Conservation (phyloP, 2,888 invertebrate species). For the Spisula subtruncata region DNA sequence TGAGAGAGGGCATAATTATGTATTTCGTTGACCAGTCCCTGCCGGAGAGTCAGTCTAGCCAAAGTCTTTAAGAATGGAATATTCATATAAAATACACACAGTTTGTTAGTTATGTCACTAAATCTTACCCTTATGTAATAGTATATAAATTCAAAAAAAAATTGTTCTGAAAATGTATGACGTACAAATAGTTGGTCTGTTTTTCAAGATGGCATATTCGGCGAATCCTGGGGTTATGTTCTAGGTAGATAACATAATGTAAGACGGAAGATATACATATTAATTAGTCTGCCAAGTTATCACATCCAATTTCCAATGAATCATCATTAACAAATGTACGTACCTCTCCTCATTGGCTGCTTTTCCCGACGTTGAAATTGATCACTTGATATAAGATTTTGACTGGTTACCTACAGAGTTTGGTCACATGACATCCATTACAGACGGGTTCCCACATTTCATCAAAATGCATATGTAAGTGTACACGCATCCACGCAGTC, state of each 20-base stretch:
- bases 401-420: constrained; percentile 26
- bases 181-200: background rate
- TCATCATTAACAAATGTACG: constrained; percentile 37
- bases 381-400: constrained; percentile 31
- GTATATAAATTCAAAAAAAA: background rate
- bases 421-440: constrained; percentile 27
- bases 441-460: constrained; percentile 49
- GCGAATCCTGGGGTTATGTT: background rate
- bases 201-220: background rate
- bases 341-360: constrained; percentile 43
- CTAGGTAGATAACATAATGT: background rate
- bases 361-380: constrained; percentile 11
- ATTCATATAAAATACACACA: too few species aligned
- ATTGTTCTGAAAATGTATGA: background rate
- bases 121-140: background rate
- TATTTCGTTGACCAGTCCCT: too few species aligned
- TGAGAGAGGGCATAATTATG: too few species aligned
- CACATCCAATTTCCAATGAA: constrained; percentile 14
- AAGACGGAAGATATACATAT: background rate
- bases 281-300: constrained; percentile 3
- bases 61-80: too few species aligned
- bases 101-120: background rate
- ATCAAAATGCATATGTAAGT: constrained; percentile 58
- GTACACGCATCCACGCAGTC: constrained; percentile 41
- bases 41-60: too few species aligned